phyloP scores from a whole-genome alignment of 1,140 invertebrate genomes.

The Gonatopus flavifemur region DNA sequence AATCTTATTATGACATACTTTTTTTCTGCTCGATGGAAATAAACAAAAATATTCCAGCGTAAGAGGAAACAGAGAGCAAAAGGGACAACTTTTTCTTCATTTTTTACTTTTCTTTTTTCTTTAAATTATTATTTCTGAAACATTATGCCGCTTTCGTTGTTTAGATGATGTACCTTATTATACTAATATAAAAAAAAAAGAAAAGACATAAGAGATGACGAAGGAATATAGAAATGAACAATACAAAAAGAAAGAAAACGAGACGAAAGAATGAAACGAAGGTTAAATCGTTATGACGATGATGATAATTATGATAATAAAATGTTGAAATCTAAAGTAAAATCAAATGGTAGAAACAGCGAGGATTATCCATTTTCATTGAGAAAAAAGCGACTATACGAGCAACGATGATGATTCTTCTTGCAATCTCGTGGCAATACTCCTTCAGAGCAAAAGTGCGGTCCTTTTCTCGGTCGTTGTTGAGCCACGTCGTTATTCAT shows the following conservation, averaged over 20 bases:
- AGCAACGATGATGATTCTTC: too few species aligned
- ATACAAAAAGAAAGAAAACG: slow-evolving; percentile 1
- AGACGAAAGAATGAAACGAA: not conserved
- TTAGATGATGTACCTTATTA: slow-evolving; percentile 38
- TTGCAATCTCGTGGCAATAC: slow-evolving; percentile 33
- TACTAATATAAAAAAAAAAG: not conserved
- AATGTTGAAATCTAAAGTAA: too few species aligned
- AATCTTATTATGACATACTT: too few species aligned
- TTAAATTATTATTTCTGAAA: too few species aligned
- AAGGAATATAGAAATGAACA: slow-evolving; percentile 7
- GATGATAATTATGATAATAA: too few species aligned
- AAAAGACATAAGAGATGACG: not conserved
- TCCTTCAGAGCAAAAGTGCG: slow-evolving; percentile 53
- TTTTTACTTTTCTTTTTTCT: slow-evolving; percentile 25
- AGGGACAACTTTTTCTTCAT: not conserved
- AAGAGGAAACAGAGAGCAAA: not conserved
- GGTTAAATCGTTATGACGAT: too few species aligned
- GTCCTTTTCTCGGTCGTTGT: slow-evolving; percentile 54
- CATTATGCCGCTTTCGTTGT: slow-evolving; percentile 53
- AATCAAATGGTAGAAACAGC: too few species aligned
- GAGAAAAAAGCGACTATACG: too few species aligned
- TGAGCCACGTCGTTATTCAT: slow-evolving; percentile 45
- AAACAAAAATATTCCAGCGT: not conserved
- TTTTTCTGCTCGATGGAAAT: too few species aligned
- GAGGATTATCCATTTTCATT: too few species aligned